A percentile compares a stretch with the other conserved stretches of the same genome.
Conservation (phyloP, 1,140 invertebrate genomes). For the Chelonus insularis region DNA sequence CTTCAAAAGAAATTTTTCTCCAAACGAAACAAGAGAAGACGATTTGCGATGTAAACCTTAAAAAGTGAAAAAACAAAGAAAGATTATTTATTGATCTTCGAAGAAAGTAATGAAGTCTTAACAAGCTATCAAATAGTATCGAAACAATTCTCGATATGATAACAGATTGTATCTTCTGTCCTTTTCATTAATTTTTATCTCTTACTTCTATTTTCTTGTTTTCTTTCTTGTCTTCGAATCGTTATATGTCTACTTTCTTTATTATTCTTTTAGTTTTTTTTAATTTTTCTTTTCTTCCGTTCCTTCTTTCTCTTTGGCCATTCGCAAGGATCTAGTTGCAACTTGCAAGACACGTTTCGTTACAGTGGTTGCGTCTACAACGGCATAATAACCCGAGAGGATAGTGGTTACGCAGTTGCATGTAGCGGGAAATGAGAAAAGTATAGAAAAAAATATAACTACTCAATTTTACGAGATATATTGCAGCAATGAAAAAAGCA, state of each 20-base stretch:
- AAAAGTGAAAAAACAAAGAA: background rate
- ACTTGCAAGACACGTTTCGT: conserved; percentile 22
- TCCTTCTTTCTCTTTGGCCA: background rate
- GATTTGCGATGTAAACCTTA: too few species aligned
- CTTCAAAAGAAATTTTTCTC: too few species aligned
- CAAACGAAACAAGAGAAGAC: too few species aligned
- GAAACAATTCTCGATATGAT: background rate
- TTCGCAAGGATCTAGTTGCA: conserved; percentile 20
- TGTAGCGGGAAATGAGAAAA: conserved; percentile 9
- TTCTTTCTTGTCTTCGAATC: background rate
- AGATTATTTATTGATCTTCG: background rate
- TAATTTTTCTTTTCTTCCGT: background rate
- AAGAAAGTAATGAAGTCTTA: background rate
- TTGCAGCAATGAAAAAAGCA: too few species aligned
- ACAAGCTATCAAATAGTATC: background rate
- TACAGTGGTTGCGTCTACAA: conserved; percentile 17
- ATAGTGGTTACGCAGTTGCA: conserved; percentile 20
- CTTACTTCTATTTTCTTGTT: background rate
- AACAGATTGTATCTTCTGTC: background rate
- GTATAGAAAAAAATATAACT: background rate
- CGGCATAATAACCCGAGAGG: conserved; percentile 25
- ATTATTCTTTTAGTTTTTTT: too few species aligned
- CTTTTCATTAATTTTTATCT: background rate
- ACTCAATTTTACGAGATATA: background rate
- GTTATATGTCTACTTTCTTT: too few species aligned